Percentiles rank a stretch among this genome's conserved stretches.
Conservation (phyloP, 2,888 invertebrate species). For the Aleiodes testaceus region DNA sequence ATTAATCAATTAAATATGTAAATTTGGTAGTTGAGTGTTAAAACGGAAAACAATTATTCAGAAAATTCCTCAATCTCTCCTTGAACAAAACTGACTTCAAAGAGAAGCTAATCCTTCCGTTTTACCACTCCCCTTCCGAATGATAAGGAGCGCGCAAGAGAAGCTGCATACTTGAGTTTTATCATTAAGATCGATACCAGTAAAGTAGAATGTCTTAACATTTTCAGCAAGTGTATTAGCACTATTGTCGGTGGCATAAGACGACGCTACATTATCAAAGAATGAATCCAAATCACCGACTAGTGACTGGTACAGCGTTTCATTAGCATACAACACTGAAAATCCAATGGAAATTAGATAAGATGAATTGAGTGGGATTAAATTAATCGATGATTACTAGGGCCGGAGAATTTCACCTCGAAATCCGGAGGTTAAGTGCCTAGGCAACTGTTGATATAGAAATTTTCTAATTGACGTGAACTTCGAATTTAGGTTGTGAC, state of each 20-base stretch:
- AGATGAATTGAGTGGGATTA: background rate
- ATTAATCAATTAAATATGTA: no score
- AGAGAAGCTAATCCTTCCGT: background rate
- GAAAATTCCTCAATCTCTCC: no score
- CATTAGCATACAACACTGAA: slow-evolving; percentile 46
- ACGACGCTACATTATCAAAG: slow-evolving; percentile 25
- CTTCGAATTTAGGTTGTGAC: no score
- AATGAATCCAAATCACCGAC: slow-evolving; percentile 35
- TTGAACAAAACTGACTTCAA: background rate
- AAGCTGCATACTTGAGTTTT: slow-evolving; percentile 44
- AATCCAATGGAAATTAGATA: background rate
- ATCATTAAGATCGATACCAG: slow-evolving; percentile 31
- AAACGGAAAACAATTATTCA: no score
- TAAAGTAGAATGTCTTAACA: slow-evolving; percentile 48
- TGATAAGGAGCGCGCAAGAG: background rate
- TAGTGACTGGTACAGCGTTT: slow-evolving; percentile 39
- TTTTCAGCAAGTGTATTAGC: slow-evolving; percentile 14
- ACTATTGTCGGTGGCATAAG: slow-evolving; percentile 24
- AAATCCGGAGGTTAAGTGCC: no score
- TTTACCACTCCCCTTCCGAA: no score
- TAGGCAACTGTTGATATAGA: background rate
- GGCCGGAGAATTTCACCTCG: no score
- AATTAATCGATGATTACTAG: background rate
- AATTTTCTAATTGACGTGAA: background rate
- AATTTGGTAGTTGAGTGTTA: no score